Evolutionary conservation across 2,888 invertebrate species (phyloP).

Genomic region (Macrophya alboannulata): DNA sequence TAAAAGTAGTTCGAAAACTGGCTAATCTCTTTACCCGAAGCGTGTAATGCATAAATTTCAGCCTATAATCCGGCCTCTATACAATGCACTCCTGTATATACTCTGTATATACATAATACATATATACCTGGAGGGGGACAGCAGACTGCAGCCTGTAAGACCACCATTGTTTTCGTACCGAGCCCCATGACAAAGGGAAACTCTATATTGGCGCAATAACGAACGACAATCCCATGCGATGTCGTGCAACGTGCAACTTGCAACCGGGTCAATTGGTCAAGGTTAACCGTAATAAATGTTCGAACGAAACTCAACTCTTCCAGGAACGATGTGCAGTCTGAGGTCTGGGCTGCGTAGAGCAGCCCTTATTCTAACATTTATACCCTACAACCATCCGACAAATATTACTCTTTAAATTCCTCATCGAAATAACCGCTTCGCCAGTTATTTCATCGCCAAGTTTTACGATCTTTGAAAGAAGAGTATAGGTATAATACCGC

Average conservation of each 20-base stretch:
- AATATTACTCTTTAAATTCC: constrained; percentile 24
- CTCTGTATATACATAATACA: neutral
- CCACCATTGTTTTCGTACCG: constrained; percentile 8
- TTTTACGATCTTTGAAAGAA: constrained; percentile 37
- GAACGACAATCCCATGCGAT: neutral
- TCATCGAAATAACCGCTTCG: constrained; percentile 18
- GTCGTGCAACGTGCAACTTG: constrained; percentile 21
- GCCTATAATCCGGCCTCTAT: neutral
- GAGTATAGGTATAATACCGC: neutral
- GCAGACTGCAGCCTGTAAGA: neutral
- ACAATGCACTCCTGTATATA: neutral
- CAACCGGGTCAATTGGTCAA: constrained; percentile 50
- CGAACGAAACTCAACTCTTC: constrained; percentile 25
- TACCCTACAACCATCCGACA: neutral
- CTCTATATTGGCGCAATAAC: constrained; percentile 47
- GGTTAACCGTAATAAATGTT: constrained; percentile 52
- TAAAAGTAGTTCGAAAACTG: constrained; percentile 40
- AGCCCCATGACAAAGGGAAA: constrained; percentile 17
- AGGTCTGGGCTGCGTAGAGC: neutral
- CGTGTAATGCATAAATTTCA: constrained; percentile 26
- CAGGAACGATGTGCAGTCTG: constrained; percentile 8
- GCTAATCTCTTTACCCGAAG: constrained; percentile 43
- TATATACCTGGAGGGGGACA: neutral
- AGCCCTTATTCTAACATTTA: neutral
- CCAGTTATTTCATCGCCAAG: constrained; percentile 37